A percentile compares a stretch with the other conserved stretches of the same genome.
Evolutionary conservation across 2,888 invertebrate species (phyloP).

Genomic region (Gastrophysa polygoni): DNA sequence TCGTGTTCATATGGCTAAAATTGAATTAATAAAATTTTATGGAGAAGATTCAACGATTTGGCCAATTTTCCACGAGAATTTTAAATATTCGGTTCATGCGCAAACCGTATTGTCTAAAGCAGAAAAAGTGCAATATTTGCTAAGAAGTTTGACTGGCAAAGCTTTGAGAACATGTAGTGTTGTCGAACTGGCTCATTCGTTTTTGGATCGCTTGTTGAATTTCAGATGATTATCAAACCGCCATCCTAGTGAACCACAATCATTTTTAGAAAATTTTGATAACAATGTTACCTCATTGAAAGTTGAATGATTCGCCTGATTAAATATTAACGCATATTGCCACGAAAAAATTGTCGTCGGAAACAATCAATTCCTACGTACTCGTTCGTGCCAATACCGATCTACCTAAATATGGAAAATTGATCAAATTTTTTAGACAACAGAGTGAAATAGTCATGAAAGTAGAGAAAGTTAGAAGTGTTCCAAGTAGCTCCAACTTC

Average conservation of each 20-base stretch:
- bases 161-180: slow-evolving; percentile 15
- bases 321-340: background rate
- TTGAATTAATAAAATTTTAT: slow-evolving; percentile 20
- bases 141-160: slow-evolving; percentile 11
- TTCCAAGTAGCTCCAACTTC: no score
- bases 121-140: slow-evolving; percentile 20
- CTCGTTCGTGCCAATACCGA: background rate
- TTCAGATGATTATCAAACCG: no score
- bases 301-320: background rate
- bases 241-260: background rate
- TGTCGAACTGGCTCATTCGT: slow-evolving; percentile 1
- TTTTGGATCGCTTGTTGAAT: background rate
- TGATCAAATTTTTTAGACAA: background rate
- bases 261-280: background rate
- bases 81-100: slow-evolving; percentile 19
- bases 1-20: slow-evolving; percentile 11
- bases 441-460: background rate
- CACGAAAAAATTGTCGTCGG: background rate
- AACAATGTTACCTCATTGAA: background rate
- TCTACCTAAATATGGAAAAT: background rate
- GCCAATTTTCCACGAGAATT: slow-evolving; percentile 23
- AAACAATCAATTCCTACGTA: background rate
- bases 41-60: slow-evolving; percentile 15
- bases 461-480: background rate
- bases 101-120: slow-evolving; percentile 15